Base-by-base conservation (phyloP, 2,888 invertebrate species). In the Nephrotoma flavescens region DNA sequence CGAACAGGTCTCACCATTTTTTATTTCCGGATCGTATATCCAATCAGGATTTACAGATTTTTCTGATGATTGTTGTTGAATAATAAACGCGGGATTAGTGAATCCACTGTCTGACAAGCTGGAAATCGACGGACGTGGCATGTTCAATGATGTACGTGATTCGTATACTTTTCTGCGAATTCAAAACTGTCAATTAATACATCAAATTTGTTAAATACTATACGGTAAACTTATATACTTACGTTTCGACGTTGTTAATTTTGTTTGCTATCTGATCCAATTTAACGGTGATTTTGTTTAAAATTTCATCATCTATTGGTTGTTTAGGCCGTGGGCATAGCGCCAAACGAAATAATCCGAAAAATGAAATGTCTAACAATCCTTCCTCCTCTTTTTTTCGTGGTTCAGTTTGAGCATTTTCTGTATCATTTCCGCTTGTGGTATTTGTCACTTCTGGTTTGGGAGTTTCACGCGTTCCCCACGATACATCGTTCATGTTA, bases 401-500 rank as follows among this genome's bases (percentile, higher is more conserved):
- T 87, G 88, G 90, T 87, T 31, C 31, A 31, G 31, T 31, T 31
- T 19, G 31, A 71, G 31, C 71, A 31, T 31, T 42, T 12, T n/a
- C 7, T 6, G 7, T 47, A 6, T 47, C 12, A 19, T 41, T 41
- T 86, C 12, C 52, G 11, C 6, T 15, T 41, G 41, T 42, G 2
- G 12, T n/a, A n/a, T 31, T n/a, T 0, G 15, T 2, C 4, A 7
- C 11, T 0, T 19, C 45, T 2, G 57, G 42, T 71, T 87, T 87
- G 19, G 88, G 87, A 86, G 94, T 95, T 91, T 98, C 98, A 87
- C 98, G 93, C 0, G 98, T 98, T 5, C 98, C 98, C 98, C 98
- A 98, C 0, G 96, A 95, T 3, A 98, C 96, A 89, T 97, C 96
- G 91, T 98, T 97, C 92, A 98, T 93, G 91, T 98, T 98, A 90